Base-by-base conservation (phyloP, 2,888 invertebrate genomes). In the Eristalis intricaria region DNA sequence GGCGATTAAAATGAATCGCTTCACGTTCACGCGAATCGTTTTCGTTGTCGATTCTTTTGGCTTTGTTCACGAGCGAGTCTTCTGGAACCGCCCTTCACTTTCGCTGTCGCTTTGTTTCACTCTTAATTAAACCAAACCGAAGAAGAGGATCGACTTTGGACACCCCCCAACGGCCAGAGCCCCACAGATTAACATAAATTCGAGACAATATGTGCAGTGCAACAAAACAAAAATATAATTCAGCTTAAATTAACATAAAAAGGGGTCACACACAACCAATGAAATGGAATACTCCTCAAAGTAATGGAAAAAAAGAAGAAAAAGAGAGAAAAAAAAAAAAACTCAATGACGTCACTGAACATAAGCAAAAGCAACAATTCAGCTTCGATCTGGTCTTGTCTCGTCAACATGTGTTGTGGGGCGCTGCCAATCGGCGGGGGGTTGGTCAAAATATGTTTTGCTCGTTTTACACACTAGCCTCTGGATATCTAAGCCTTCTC, bases 261-360 rank as follows among this genome's bases (percentile, higher is more conserved):
- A 60, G 74, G 86, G 86, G 82, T 71, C 74, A 73, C 65, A 77
- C 43, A 75, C 32, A 23, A 58, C 11, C 66, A 38, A 63, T 22
- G 26, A 58, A 50, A 50, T 32, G 35, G n/a, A 60, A 60, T 26
- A 60, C 60, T 60, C 26, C 13, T 15, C 60, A 23, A 75, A 66
- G 64, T 66, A 56, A 23, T 74, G 76, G 22, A n/a, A 38, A 15
- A 56, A 50, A 50, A 56, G 26, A 60, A 32, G 5, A 5, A 32
- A 32, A 32, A 4, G 32, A n/a, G n/a, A 29, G 5, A 10, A 22
- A 60, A 60, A 73, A 38, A 38, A 66, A 43, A n/a, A 43, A 65
- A 71, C 68, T 22, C 61, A 76, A 87, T 87, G 87, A 87, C 87
- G 87, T 87, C 87, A 87, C 83, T 70, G 56, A 71, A 73, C 75